phyloP scores from a whole-genome alignment of 2,888 invertebrate species.

The Parochlus steinenii region DNA sequence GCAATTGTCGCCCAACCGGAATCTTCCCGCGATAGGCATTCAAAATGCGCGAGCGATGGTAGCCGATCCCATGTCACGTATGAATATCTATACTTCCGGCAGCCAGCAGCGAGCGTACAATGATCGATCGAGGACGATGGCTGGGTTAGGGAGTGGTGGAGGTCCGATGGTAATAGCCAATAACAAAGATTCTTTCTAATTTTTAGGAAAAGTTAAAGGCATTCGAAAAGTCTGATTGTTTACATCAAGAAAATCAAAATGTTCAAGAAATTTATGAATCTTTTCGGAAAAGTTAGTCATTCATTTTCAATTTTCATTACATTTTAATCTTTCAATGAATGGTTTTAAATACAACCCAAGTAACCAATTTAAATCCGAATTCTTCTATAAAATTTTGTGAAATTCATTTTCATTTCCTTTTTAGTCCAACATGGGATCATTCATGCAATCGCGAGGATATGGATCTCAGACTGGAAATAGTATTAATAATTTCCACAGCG shows the following conservation, averaged over 20 bases:
- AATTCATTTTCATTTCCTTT: constrained; percentile 13
- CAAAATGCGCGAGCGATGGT: background rate
- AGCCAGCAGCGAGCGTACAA: constrained; percentile 40
- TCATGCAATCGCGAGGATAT: constrained; percentile 45
- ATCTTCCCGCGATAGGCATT: constrained; percentile 23
- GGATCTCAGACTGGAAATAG: constrained; percentile 41
- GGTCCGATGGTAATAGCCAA: constrained; percentile 26
- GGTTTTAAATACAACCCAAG: constrained; percentile 8
- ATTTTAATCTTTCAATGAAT: background rate
- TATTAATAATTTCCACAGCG: constrained; percentile 64
- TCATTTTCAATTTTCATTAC: constrained; percentile 3
- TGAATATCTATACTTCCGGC: too few species aligned
- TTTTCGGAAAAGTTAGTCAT: constrained; percentile 6
- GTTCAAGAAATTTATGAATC: constrained; percentile 3
- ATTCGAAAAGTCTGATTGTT: background rate
- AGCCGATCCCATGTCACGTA: too few species aligned
- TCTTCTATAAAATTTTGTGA: too few species aligned
- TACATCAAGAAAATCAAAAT: constrained; percentile 4
- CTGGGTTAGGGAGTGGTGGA: constrained; percentile 29
- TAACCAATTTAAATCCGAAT: background rate
- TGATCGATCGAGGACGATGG: constrained; percentile 57
- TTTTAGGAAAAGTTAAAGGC: background rate
- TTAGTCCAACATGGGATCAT: constrained; percentile 45
- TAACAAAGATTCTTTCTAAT: constrained; percentile 6
- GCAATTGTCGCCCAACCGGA: constrained; percentile 37